Evolutionary conservation across 1,140 invertebrate species (phyloP).

Genomic region (Potamilus streckersoni): DNA sequence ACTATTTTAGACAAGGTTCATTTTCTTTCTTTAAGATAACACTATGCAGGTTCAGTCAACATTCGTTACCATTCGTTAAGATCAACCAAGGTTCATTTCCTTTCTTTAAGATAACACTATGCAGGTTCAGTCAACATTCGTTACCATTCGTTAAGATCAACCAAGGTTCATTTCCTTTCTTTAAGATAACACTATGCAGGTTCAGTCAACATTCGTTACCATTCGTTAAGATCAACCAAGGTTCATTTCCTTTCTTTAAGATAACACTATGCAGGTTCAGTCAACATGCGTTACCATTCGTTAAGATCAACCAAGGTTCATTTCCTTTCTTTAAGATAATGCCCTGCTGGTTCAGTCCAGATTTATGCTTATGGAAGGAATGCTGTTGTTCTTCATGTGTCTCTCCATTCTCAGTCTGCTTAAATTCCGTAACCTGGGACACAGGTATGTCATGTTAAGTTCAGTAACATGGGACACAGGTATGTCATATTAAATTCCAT

Average conservation of each 20-base stretch:
- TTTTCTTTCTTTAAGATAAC: too few species aligned
- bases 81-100: too few species aligned
- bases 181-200: constrained; percentile 36
- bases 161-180: too few species aligned
- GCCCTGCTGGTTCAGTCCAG: constrained; percentile 92
- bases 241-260: constrained; percentile 54
- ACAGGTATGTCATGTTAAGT: constrained; percentile 39
- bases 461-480: constrained; percentile 29
- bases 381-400: constrained; percentile 88
- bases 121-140: too few species aligned
- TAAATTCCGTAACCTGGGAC: constrained; percentile 74
- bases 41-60: too few species aligned
- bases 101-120: too few species aligned
- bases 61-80: too few species aligned
- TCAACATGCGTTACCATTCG: not conserved
- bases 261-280: not conserved
- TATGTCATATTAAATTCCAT: constrained; percentile 20
- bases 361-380: constrained; percentile 96
- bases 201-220: not conserved
- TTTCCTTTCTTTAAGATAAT: constrained; percentile 80
- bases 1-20: too few species aligned
- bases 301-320: not conserved
- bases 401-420: constrained; percentile 83
- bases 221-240: not conserved
- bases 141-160: too few species aligned